Base-by-base conservation (phyloP, 2,888 invertebrate genomes). In the Netelia virgata region DNA sequence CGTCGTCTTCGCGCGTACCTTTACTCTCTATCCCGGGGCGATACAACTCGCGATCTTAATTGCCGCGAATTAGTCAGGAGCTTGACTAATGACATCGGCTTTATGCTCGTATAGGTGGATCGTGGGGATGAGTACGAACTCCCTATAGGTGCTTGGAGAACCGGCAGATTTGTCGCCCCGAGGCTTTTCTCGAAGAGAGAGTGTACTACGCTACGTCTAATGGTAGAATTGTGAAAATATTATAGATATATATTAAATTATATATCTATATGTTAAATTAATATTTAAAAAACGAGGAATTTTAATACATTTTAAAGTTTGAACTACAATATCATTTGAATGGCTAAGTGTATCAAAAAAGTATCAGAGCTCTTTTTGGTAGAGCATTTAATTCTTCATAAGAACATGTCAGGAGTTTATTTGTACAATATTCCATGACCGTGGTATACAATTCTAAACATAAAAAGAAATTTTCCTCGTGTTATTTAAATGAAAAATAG, bases 31-130 rank as follows among this genome's bases (percentile, higher is more conserved):
- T 81, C 81, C 81, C 84, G 73, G 70, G 84, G 84, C 84, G 77
- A 84, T 81, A 73, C 84, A 81, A 84, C 77, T 81, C 81, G 85
- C 87, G 77, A 89, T 89, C 87, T 88, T 90, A 90, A 90, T 90
- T 89, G 88, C 90, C 77, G 86, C 88, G 88, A 89, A 90, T 90
- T 89, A 90, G 90, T 90, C 90, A 89, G 87, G 83, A 87, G 88
- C 87, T 84, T 90, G 89, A 90, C 87, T 90, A 90, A 90, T 90
- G 89, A 86, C 86, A 88, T 84, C 87, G 88, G 87, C 87, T 90
- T 74, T 88, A 87, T 74, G 84, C 86, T 80, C 84, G 85, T 83
- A 86, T 70, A 78, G 68, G 86, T 68, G 78, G 69, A 83, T 73
- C 79, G 85, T 75, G 23, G 70, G 84, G 82, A 68, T 64, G 70